These are phyloP conservation scores for Neoseiulus cucumeris DNA, from an alignment of 1,140 invertebrate genomes.

Conservation along the genomic window DNA sequence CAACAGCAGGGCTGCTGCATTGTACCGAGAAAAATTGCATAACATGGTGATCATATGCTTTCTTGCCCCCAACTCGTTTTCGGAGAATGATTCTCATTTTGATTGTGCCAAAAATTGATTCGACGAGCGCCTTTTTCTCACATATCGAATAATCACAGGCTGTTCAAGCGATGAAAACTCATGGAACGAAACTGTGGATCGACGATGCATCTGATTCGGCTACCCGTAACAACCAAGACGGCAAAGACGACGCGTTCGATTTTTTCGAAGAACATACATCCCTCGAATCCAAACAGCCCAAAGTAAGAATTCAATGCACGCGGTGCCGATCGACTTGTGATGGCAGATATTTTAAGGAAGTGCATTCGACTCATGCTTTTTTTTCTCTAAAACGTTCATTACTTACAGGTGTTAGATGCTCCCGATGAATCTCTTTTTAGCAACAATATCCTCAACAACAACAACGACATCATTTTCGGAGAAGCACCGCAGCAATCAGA, in stretches of 20 bases:
- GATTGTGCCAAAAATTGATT: too few species aligned
- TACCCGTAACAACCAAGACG: not conserved
- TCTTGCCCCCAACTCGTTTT: too few species aligned
- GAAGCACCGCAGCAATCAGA: not conserved
- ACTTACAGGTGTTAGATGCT: not conserved
- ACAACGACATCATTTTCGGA: not conserved
- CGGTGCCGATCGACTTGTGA: not conserved
- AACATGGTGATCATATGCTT: constrained; percentile 37
- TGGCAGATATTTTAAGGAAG: not conserved
- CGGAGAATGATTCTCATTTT: too few species aligned
- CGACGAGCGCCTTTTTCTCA: too few species aligned
- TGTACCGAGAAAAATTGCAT: constrained; percentile 70
- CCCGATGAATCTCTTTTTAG: not conserved
- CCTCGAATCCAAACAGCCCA: not conserved
- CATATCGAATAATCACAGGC: too few species aligned
- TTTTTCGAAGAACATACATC: not conserved
- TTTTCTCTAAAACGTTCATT: not conserved
- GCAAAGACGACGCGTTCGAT: not conserved
- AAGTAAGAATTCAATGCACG: not conserved
- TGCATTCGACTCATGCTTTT: not conserved
- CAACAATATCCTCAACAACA: not conserved
- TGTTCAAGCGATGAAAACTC: not conserved
- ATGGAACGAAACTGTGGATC: not conserved
- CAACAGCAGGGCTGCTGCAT: constrained; percentile 74
- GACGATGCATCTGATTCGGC: not conserved